Percentiles rank a stretch among this genome's conserved stretches.
These are phyloP conservation scores for Poeciliopsis gracilis DNA, from an alignment of 2,797 vertebrate species.

Conservation along the genomic window DNA sequence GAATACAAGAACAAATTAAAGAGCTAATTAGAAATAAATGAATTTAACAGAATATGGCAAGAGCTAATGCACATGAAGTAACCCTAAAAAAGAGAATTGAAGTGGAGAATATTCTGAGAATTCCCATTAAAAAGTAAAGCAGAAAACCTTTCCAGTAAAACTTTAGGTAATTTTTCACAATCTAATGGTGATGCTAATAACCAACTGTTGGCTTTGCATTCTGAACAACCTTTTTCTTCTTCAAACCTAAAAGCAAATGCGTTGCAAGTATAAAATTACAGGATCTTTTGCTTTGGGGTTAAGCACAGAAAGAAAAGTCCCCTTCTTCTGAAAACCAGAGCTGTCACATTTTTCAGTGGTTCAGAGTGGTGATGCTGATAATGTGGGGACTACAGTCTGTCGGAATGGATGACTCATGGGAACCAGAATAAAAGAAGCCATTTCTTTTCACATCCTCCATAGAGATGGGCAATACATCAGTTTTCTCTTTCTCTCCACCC, in stretches of 20 bases:
- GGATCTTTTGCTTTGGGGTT: conserved; percentile 18
- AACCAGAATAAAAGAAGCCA: conserved; percentile 53
- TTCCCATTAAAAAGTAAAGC: not conserved
- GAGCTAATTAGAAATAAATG: not conserved
- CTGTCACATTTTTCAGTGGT: conserved; percentile 28
- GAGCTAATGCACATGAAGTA: not conserved
- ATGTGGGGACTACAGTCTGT: conserved; percentile 42
- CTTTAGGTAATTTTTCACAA: conserved; percentile 54
- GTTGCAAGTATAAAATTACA: conserved; percentile 29
- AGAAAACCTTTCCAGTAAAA: conserved; percentile 30
- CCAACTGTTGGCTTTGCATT: conserved; percentile 50
- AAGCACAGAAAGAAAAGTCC: conserved; percentile 5
- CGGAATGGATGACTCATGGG: conserved; percentile 35
- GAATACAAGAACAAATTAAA: not conserved
- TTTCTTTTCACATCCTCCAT: conserved; percentile 34
- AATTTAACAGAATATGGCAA: not conserved
- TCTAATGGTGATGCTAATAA: conserved; percentile 46
- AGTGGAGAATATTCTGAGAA: not conserved
- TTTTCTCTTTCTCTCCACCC: conserved; percentile 43
- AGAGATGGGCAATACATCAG: conserved; percentile 45
- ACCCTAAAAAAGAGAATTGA: not conserved
- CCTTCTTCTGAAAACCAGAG: conserved; percentile 20
- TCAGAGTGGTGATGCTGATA: conserved; percentile 18
- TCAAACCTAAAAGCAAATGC: conserved; percentile 33
- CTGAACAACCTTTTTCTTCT: conserved; percentile 47